phyloP scores from a whole-genome alignment of 2,888 invertebrate species.

The Strigamia maritima region DNA sequence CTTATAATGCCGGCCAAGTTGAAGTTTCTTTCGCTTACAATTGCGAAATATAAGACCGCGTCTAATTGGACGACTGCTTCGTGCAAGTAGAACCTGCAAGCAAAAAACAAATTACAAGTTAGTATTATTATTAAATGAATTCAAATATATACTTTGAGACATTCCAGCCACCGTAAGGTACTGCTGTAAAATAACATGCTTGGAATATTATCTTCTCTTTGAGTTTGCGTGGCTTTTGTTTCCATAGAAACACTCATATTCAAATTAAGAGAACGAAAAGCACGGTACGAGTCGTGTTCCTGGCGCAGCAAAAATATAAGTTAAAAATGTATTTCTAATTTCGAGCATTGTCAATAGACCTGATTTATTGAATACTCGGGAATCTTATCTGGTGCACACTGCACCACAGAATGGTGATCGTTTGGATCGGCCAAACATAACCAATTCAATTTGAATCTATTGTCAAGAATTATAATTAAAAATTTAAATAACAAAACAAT shows the following conservation, averaged over 20 bases:
- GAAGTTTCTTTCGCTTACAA: slow-evolving; percentile 78
- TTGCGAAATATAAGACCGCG: slow-evolving; percentile 85
- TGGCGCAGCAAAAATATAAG: slow-evolving; percentile 43
- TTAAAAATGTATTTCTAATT: background rate
- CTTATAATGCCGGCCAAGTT: slow-evolving; percentile 74
- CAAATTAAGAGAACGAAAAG: slow-evolving; percentile 83
- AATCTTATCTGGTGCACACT: slow-evolving; percentile 91
- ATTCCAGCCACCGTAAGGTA: slow-evolving; percentile 92
- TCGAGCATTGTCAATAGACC: slow-evolving; percentile 52
- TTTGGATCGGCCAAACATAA: slow-evolving; percentile 86
- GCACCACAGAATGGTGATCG: slow-evolving; percentile 92
- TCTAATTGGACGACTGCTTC: slow-evolving; percentile 70
- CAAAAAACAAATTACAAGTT: background rate
- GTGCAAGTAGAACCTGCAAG: background rate
- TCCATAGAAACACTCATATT: slow-evolving; percentile 75
- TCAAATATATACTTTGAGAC: slow-evolving; percentile 75
- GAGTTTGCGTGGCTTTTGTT: slow-evolving; percentile 66
- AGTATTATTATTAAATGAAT: background rate
- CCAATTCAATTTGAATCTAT: slow-evolving; percentile 77
- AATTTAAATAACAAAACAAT: no score
- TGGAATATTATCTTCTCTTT: slow-evolving; percentile 46
- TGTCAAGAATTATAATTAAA: background rate
- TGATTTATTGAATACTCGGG: slow-evolving; percentile 96
- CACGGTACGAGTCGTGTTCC: slow-evolving; percentile 92
- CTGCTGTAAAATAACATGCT: slow-evolving; percentile 80